Evolutionary conservation across 1,140 invertebrate species (phyloP).

Genomic region (Frieseomelitta varia): DNA sequence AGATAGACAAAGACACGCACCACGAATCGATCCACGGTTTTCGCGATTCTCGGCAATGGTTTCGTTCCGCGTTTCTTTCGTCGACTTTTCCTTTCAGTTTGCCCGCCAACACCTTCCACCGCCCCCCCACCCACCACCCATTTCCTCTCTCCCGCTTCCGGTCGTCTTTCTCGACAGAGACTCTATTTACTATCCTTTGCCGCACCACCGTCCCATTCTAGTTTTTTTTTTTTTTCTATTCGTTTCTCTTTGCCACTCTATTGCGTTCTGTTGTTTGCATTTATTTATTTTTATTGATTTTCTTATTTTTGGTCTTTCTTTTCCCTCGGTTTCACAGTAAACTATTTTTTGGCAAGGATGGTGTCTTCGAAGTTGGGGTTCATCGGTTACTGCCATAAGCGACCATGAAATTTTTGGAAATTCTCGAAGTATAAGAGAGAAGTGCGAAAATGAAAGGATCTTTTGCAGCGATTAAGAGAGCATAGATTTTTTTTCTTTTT

Average conservation of each 20-base stretch:
- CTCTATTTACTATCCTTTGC: neutral
- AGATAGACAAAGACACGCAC: slow-evolving; percentile 78
- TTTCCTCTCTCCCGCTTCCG: too few relatives aligned
- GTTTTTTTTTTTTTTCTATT: neutral
- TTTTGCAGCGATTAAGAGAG: neutral
- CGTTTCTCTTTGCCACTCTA: neutral
- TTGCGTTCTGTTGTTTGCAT: neutral
- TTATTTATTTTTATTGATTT: too few relatives aligned
- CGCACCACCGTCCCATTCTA: neutral
- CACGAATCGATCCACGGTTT: slow-evolving; percentile 24
- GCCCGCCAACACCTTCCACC: neutral
- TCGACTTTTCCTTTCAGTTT: slow-evolving; percentile 26
- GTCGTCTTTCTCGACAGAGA: neutral
- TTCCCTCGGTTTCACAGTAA: neutral
- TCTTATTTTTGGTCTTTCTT: too few relatives aligned
- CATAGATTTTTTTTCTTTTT: neutral
- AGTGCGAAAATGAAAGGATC: neutral
- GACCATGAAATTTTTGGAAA: neutral
- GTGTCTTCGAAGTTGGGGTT: slow-evolving; percentile 13
- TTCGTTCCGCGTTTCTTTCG: slow-evolving; percentile 53
- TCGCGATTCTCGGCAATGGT: slow-evolving; percentile 34
- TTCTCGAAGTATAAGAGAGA: neutral
- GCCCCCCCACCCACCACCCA: too few relatives aligned
- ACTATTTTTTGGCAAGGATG: neutral
- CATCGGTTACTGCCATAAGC: neutral